Evolutionary conservation across 2,113 vertebrate species (phyloP), one percentile per base, ranked within the genome.

Genomic region (Hyla sarda): DNA sequence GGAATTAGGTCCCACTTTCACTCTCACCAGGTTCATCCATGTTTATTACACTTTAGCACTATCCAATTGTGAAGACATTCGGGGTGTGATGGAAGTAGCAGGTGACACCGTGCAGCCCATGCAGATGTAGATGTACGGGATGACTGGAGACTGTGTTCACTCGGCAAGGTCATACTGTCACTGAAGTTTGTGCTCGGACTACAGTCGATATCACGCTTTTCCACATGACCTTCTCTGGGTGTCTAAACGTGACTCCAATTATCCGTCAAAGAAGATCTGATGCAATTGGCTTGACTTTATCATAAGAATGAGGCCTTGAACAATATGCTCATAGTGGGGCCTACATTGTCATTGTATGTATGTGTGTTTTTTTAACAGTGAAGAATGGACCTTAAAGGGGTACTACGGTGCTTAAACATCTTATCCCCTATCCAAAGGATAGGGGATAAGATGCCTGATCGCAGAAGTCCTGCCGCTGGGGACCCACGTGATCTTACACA

Each of bases 1-100:
- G 82, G 71, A 60, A 84, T 84, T 76, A 84, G 5, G 16, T 84
- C 82, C 47, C 50, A 84, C 82, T 84, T 83, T 83, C 82, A 65
- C 82, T 83, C 71, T 84, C 82, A 72, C 67, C 48, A 37, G 48
- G 69, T 45, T 60, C 62, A 50, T 69, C 25, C 80, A 45, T 45
- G 48, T 65, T 62, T 56, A 58, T 58, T 74, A 23, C 52, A 41
- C 19, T 84, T 56, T 65, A 84, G 28, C 37, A 32, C 19, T 65
- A 54, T 37, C 41, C 50, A 56, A 16, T 32, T 76, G 82, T 62
- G 52, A 60, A 80, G 77, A 60, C 21, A 72, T 74, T 34, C n/a
- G 21, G 2, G 17, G 16, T 47, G 48, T 84, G 41, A 48, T 14
- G 71, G 41, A 48, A 75, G 56, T 19, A 48, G 54, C 13, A 75